phyloP scores from a whole-genome alignment of 2,113 vertebrate genomes.

The Protomyctophum bolini region DNA sequence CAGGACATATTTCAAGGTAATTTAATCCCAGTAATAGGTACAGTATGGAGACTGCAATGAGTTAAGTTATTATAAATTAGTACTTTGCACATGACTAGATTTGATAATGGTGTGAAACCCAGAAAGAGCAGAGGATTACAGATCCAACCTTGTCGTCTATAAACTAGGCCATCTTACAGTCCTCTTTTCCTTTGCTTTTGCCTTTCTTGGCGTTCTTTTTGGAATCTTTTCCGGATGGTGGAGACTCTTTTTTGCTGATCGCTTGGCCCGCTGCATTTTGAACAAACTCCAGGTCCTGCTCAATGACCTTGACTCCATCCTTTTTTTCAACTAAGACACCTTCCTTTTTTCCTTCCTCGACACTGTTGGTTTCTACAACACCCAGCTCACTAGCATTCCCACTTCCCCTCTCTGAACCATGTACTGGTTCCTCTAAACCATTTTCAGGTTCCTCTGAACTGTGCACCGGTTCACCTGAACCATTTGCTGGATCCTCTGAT shows the following conservation, averaged over 20 bases:
- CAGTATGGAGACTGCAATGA: too few species aligned
- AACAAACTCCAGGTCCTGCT: conserved; percentile 16
- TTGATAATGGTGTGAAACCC: too few species aligned
- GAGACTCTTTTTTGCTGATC: conserved; percentile 56
- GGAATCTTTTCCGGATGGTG: conserved; percentile 39
- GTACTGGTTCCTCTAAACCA: conserved; percentile 3
- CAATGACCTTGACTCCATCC: conserved; percentile 31
- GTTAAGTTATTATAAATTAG: too few species aligned
- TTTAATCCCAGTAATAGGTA: too few species aligned
- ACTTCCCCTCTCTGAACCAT: neutral
- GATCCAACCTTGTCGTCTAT: neutral
- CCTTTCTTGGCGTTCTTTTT: conserved; percentile 73
- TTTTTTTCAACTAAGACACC: conserved; percentile 12
- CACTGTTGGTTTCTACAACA: neutral
- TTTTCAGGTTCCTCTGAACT: conserved; percentile 5
- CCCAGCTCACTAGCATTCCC: neutral
- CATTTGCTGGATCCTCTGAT: too few species aligned
- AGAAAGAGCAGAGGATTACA: neutral
- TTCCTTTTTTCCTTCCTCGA: conserved; percentile 19
- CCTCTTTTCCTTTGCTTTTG: conserved; percentile 86
- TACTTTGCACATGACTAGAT: too few species aligned
- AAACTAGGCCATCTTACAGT: conserved; percentile 85
- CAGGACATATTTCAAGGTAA: too few species aligned
- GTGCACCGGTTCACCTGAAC: neutral
- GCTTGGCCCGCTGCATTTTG: conserved; percentile 11